Base-by-base conservation (phyloP, 2,888 invertebrate species). In the Apotomis capreana region DNA sequence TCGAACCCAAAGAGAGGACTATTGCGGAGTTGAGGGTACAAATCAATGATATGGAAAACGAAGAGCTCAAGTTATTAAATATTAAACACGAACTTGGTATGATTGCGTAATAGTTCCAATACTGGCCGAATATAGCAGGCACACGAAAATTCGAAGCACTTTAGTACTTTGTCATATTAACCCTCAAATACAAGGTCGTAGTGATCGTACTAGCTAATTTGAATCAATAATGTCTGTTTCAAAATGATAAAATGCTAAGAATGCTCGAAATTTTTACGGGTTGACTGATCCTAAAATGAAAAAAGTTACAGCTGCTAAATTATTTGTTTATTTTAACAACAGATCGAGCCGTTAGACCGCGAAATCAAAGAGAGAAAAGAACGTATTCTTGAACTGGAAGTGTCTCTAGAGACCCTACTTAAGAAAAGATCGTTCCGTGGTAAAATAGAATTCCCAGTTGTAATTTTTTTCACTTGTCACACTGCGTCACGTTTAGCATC, bases 281-380 rank as follows among this genome's bases (percentile, higher is more conserved):
- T 15, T 62, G 1, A 1, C 26, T 44, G 37, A 52, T 12, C 37
- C 54, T 55, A 44, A 71, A 26, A 70, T 44, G 83, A 86, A 89
- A 90, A 88, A 91, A 90, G 83, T 92, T 91, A 92, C 92, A 92
- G 89, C 92, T 92, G 91, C 78, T 74, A 75, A 65, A 59, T 55
- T 40, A 70, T 46, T 46, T 52, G 60, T 36, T 70, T 67, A 36
- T 46, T 65, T 74, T 40, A 64, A 68, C 69, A 74, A 80, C 95
- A 95, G 91, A 97, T 98, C 81, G 97, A 97, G 83, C 98, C 98
- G 0, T 95, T 96, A 78, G 97, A 98, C 83, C 95, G 95, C 76
- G 97, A 97, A 81, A 98, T 98, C 78, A 95, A 96, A 84, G 96
- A 96, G 78, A 96, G 97, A 90, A 96, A 96, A 80, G 94, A 96